phyloP scores from a whole-genome alignment of 1,140 invertebrate species.

The Stegodyphus mimosarum region DNA sequence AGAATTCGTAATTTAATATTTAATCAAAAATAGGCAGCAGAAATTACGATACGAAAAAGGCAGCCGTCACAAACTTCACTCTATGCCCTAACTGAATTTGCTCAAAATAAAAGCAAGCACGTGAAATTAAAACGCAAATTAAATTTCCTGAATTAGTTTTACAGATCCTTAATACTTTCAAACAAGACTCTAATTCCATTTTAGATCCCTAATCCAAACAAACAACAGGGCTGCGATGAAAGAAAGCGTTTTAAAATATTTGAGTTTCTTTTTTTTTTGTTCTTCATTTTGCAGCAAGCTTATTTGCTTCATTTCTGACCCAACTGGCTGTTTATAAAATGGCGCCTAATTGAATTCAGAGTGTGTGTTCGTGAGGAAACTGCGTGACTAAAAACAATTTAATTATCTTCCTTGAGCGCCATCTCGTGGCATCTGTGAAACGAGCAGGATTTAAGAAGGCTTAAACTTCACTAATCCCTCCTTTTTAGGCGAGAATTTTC shows the following conservation, averaged over 20 bases:
- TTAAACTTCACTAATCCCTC: slow-evolving; percentile 20
- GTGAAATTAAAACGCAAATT: slow-evolving; percentile 21
- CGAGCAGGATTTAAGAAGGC: slow-evolving; percentile 1
- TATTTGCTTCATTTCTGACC: not conserved
- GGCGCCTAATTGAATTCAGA: slow-evolving; percentile 18
- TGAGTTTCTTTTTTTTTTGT: not conserved
- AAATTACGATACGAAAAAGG: too few relatives aligned
- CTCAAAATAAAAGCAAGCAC: too few relatives aligned
- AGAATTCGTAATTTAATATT: too few relatives aligned
- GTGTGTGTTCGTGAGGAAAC: not conserved
- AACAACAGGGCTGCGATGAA: not conserved
- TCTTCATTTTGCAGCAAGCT: too few relatives aligned
- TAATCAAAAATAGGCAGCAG: too few relatives aligned
- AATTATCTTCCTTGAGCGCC: slow-evolving; percentile 17
- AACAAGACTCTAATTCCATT: not conserved
- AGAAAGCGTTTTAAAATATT: not conserved
- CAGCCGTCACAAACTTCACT: too few relatives aligned
- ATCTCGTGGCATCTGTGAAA: not conserved
- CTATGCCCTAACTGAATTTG: too few relatives aligned
- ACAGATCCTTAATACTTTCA: not conserved
- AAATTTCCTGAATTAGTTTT: slow-evolving; percentile 21
- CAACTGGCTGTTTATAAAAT: slow-evolving; percentile 3
- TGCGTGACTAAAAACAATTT: slow-evolving; percentile 33
- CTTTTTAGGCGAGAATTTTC: not conserved
- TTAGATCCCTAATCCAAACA: not conserved